Evolutionary conservation across 2,888 invertebrate species (phyloP).

Genomic region (Apodemia duryi): DNA sequence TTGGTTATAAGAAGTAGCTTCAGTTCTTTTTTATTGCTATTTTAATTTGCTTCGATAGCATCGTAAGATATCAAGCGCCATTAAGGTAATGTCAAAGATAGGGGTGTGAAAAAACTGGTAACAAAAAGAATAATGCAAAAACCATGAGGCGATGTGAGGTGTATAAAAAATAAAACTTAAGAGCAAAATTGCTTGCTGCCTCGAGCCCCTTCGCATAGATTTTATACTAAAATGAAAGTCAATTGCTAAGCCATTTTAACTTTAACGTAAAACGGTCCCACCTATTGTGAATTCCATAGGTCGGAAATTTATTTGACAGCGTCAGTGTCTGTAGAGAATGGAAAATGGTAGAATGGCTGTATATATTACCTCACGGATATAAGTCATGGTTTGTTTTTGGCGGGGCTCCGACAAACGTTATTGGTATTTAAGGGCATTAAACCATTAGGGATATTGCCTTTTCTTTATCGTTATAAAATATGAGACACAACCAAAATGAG

Average conservation of each 20-base stretch:
- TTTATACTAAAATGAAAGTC: conserved; percentile 45
- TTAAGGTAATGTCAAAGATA: conserved; percentile 71
- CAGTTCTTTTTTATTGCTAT: conserved; percentile 57
- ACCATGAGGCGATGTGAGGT: conserved; percentile 65
- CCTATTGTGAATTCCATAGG: conserved; percentile 75
- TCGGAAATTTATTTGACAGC: conserved; percentile 79
- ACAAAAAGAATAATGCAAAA: conserved; percentile 66
- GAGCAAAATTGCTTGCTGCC: conserved; percentile 55
- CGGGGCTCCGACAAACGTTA: conserved; percentile 76
- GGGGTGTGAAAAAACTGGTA: conserved; percentile 64
- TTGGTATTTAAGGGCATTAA: conserved; percentile 75
- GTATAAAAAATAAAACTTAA: conserved; percentile 57
- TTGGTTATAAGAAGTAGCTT: conserved; percentile 52
- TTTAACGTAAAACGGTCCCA: conserved; percentile 56
- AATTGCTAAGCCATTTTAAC: conserved; percentile 60
- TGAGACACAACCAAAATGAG: conserved; percentile 55
- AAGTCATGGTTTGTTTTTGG: conserved; percentile 79
- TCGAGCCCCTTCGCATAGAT: conserved; percentile 39
- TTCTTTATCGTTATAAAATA: conserved; percentile 54
- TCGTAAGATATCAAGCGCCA: conserved; percentile 60
- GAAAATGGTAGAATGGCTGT: conserved; percentile 76
- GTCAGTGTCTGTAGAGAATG: conserved; percentile 76
- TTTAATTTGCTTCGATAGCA: conserved; percentile 69
- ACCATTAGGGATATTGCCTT: conserved; percentile 63
- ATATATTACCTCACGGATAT: conserved; percentile 72